Evolutionary conservation across 2,797 vertebrate species (phyloP), one percentile per base, ranked within the genome.

Genomic region (Cheirogaleus major): DNA sequence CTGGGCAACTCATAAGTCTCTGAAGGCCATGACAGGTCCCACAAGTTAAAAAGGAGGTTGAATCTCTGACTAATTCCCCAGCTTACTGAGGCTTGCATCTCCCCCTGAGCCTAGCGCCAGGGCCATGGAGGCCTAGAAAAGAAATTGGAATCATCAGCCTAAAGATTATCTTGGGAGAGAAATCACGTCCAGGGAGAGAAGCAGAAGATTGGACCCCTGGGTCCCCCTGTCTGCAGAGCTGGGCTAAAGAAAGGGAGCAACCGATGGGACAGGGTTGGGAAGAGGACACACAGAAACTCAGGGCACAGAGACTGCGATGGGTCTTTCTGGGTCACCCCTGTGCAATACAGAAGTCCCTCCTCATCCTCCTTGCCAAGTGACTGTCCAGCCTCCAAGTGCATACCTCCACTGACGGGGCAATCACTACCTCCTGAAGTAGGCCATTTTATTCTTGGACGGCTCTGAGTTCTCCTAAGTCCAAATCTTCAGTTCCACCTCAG

Each of bases 371-470:
- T 50, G 43, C 43, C 75, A n/a, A 55, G 38, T 48, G 41, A 41
- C 72, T 41, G 7, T 69, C 35, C 43, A 25, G 17, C 52, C 18
- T 41, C 61, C 22, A 2, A 3, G 5, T 13, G 57, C 27, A 25
- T 1, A 15, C 38, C n/a, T 73, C 78, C 43, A n/a, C 45, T 65
- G 38, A 76, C 0, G 0, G 78, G 67, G 15, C 0, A 0, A 27
- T 59, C 43, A 11, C 82, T 14, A 4, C 80, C 20, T 85, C n/a
- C 72, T 6, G 0, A 83, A 65, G 30, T 1, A 50, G 55, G 32
- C 27, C 45, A 7, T 27, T 93, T 83, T 32, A 55, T 72, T 57
- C 65, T 70, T 11, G 18, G 30, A 14, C 7, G 78, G 88, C 23
- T 75, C 76, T 65, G 57, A 13, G 0, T 61, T 79, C 11, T 88